Evolutionary conservation across 2,113 vertebrate genomes (phyloP), one percentile per base, ranked within the genome.

Genomic region (Salminus brasiliensis): DNA sequence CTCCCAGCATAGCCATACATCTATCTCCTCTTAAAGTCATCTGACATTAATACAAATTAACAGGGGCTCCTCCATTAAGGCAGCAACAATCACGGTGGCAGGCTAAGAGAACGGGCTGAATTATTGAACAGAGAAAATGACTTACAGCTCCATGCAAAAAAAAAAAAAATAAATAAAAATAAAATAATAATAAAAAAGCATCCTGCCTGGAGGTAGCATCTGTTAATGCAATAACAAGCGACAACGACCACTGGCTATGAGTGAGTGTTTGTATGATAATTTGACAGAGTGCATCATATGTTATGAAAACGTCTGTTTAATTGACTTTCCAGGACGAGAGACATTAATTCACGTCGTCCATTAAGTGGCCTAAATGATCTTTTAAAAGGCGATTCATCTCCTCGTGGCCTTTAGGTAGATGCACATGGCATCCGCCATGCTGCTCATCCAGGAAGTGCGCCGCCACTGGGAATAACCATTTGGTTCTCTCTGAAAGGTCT

Each of bases 11-110:
- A 82, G 84, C 76, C 87, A 82, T 87, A 87, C 87, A 89, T 93
- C 89, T 86, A 90, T 83, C 76, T 85, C 83, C 79, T 83, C 81
- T 87, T 85, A 81, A 91, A 93, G 92, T 92, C 86, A 90, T 89
- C 86, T 89, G 90, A 90, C 89, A 91, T 92, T 92, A 93, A 91
- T 91, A 92, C 87, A 91, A 92, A 92, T 92, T 90, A 93, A 91
- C 89, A 91, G 83, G 81, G 84, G 83, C 86, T 55, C 74, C 21
- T 23, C 81, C 73, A 84, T 88, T 86, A 86, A 87, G 85, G 74
- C 77, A 25, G 59, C 72, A 47, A 60, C 86, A 78, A 78, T 75
- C 62, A 85, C 81, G 77, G 84, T 72, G 82, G 78, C 81, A 85
- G 67, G 45, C 78, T 69, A 79, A 79, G 85, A 88, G 69, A 53